Conservation (phyloP, 2,797 vertebrate species). For the Cossypha heuglini region DNA sequence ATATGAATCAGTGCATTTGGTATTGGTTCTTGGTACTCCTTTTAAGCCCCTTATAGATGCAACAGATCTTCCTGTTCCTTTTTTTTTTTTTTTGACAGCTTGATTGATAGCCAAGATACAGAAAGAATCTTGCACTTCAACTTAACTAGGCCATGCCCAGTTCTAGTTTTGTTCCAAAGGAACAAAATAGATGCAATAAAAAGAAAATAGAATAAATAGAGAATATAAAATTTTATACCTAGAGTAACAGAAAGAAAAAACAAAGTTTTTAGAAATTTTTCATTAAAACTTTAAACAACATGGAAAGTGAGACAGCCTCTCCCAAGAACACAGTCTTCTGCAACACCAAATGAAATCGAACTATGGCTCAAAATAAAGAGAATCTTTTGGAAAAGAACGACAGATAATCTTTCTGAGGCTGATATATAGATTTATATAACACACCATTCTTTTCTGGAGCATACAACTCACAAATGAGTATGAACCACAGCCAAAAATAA, state of each 20-base stretch:
- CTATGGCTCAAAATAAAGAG: neutral
- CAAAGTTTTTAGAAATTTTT: neutral
- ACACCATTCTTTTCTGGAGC: conserved; percentile 27
- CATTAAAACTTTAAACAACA: neutral
- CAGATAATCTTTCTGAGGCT: neutral
- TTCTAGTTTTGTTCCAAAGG: neutral
- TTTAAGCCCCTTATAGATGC: neutral
- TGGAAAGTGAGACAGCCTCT: neutral
- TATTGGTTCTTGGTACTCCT: neutral
- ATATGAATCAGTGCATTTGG: neutral
- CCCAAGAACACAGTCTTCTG: neutral
- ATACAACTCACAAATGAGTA: neutral
- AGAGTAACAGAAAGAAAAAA: neutral
- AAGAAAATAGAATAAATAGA: neutral
- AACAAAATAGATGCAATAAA: neutral
- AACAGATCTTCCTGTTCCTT: neutral
- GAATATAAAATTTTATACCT: neutral
- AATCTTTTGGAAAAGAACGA: neutral
- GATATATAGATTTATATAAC: neutral
- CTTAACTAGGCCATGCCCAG: neutral
- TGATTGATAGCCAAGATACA: neutral
- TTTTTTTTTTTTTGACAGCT: neutral
- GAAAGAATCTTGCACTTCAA: neutral
- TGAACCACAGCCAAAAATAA: conserved; percentile 40
- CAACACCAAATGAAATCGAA: neutral